phyloP scores from a whole-genome alignment of 2,888 invertebrate genomes.

The Amaurobius ferox region DNA sequence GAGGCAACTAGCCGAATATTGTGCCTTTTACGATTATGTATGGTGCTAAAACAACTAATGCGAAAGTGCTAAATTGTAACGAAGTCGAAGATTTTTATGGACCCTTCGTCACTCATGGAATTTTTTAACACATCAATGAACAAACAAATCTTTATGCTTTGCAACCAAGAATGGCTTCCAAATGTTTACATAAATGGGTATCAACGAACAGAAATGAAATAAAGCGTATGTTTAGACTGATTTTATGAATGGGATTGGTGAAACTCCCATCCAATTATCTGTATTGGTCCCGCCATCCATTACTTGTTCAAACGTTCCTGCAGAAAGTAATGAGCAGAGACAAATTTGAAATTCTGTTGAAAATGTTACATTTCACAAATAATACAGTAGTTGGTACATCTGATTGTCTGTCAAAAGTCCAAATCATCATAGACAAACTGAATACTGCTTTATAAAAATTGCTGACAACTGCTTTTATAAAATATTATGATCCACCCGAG shows the following conservation, averaged over 20 bases:
- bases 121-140: background rate
- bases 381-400: background rate
- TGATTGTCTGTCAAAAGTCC: background rate
- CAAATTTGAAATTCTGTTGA: background rate
- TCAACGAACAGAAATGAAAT: background rate
- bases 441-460: background rate
- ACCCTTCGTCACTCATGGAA: background rate
- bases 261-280: background rate
- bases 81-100: background rate
- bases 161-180: background rate
- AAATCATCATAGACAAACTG: background rate
- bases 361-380: background rate
- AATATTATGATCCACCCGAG: background rate
- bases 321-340: background rate
- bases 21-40: background rate
- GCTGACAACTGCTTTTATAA: too few species aligned
- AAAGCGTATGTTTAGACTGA: background rate
- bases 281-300: background rate
- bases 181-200: background rate
- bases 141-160: constrained; percentile 14
- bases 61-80: background rate
- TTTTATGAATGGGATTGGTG: background rate
- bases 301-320: background rate
- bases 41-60: background rate
- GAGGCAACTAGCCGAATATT: too few species aligned